Evolutionary conservation across 2,797 vertebrate genomes (phyloP), one percentile per base, ranked within the genome.

Genomic region (Malacoctenus gilli): DNA sequence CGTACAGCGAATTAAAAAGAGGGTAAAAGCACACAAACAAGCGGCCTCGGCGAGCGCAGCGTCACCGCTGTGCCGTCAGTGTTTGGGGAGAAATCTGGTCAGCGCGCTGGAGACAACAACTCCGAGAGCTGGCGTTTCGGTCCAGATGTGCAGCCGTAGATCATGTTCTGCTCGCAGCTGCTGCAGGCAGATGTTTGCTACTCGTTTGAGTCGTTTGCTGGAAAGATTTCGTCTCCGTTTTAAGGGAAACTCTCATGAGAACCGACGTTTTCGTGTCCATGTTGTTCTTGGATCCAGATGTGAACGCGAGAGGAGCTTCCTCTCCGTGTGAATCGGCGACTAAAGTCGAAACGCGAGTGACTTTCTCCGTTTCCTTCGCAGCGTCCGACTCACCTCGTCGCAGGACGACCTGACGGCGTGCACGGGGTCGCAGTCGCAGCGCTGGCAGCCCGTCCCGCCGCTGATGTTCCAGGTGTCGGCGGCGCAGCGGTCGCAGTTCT

Each of bases 401-500:
- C 97, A 99, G 36, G 95, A 93, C 0, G 92, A 88, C 1, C 90
- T 87, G 0, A 91, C 85, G 15, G 97, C 93, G 70, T 94, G 95
- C 0, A 61, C 9, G 0, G 86, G 75, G 78, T 96, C 88, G 0
- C 97, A 99, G 80, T 61, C 68, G 1, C 97, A 99, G 0, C 2
- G 80, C 62, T 92, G 85, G 36, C 97, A 99, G 30, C 97, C 97
- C 0, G 69, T 22, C 11, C 94, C 92, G 0, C 94, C 90, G 79
- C 89, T 83, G 15, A 98, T 85, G 46, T 93, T 90, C 96, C 97
- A 99, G 0, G 93, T 97, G 34, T 96, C 84, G 0, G 89, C 79
- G 0, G 92, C 92, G 3, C 97, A 99, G 71, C 41, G 93, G 81
- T 97, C 94, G 3, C 97, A 99, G 59, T 90, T 92, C 89, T 91